Evolutionary conservation across 2,797 vertebrate species (phyloP).

Genomic region (Malurus leucopterus): DNA sequence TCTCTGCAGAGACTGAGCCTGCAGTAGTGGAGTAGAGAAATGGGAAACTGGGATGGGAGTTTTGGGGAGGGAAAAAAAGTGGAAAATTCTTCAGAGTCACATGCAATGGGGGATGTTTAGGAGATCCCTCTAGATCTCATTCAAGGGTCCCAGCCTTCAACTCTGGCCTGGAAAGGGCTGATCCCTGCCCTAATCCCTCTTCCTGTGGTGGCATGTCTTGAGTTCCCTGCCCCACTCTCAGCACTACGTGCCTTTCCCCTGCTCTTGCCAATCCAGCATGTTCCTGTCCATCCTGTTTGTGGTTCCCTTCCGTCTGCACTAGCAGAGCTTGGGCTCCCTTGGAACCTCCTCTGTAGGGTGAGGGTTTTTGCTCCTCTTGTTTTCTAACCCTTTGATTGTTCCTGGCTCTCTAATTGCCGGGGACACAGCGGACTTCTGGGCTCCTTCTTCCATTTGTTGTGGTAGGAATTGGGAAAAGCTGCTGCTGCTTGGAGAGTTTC

Average conservation of each 20-base stretch:
- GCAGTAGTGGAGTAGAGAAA: neutral
- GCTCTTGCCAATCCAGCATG: neutral
- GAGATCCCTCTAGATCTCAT: rapidly evolving
- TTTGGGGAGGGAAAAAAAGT: neutral
- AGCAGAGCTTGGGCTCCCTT: neutral
- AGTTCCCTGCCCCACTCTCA: neutral
- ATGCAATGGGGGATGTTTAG: rapidly evolving
- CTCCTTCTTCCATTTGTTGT: slow-evolving; percentile 40
- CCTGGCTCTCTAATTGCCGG: neutral
- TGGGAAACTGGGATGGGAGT: neutral
- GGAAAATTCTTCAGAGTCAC: neutral
- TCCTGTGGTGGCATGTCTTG: neutral
- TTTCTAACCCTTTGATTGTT: slow-evolving; percentile 25
- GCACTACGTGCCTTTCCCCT: neutral
- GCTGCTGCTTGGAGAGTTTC: neutral
- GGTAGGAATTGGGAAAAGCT: neutral
- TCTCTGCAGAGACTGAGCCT: neutral
- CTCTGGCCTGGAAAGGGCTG: neutral
- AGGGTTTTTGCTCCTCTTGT: neutral
- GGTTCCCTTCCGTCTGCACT: neutral
- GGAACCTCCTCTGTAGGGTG: neutral
- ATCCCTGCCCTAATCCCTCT: neutral
- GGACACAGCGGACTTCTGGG: neutral
- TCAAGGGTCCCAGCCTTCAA: neutral
- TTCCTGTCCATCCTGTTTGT: neutral